Base-by-base conservation (phyloP, 2,113 vertebrate genomes). In the Mungos mungo region DNA sequence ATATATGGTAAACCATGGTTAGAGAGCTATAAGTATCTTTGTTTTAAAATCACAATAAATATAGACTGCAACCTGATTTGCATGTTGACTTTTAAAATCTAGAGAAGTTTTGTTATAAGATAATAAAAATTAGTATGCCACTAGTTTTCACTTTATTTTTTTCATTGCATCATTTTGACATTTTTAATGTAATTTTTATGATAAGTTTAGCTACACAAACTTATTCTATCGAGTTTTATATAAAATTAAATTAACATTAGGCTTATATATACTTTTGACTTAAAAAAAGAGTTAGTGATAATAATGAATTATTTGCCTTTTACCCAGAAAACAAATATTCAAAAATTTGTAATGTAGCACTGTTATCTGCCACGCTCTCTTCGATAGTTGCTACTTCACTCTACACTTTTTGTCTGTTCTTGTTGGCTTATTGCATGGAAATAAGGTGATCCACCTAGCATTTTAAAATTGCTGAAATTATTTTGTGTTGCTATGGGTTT, bases 401-500 rank as follows among this genome's bases (percentile, higher is more conserved):
- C 27, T 95, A 45, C 29, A 88, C 54, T 72, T 71, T 79, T 47
- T 92, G 41, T 84, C 74, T 87, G 16, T 96, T 93, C 29, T 84
- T 88, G 63, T 79, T 92, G 92, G 93, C 90, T 96, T 92, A 79
- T 54, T 97, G 98, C 97, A 98, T 98, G 97, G 89, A 95, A 79
- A 60, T 93, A 90, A 90, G 47, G 65, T 93, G 85, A 88, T 52
- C 38, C 76, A 52, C 18, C 19, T 87, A 63, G 89, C 89, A 95
- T 94, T 93, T 94, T n/a, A 77, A 90, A 90, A 57, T 69, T 97
- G 94, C 97, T 95, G 86, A 82, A 74, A 82, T 74, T 96, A 98
- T 98, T 98, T 98, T 98, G 97, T 98, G 97, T 98, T 99, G 98
- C 96, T 98, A 14, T 92, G 76, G 0, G 3, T 50, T 88, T 88